Evolutionary conservation across 2,888 invertebrate species (phyloP).

Genomic region (Alcis repandata): DNA sequence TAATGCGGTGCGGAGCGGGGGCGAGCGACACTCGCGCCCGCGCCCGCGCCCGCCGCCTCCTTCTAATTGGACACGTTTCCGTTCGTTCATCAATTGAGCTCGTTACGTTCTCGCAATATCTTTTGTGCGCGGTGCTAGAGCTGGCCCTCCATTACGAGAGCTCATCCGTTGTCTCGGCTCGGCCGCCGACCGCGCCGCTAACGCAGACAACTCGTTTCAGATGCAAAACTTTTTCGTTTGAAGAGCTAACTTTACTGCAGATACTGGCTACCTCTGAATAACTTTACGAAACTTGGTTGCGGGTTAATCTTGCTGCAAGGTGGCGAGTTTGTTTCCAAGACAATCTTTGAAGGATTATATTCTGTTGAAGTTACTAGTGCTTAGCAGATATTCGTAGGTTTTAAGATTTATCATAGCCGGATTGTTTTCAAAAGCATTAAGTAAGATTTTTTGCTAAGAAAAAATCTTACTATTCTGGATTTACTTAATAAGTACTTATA

Average conservation of each 20-base stretch:
- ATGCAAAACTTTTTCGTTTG: constrained; percentile 50
- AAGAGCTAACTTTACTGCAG: constrained; percentile 41
- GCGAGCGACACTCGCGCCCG: constrained; percentile 57
- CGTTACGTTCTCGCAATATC: constrained; percentile 80
- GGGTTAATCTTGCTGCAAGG: constrained; percentile 21
- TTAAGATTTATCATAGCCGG: not conserved
- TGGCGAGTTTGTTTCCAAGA: constrained; percentile 11
- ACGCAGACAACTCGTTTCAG: constrained; percentile 33
- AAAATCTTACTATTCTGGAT: no score
- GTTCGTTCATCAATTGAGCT: constrained; percentile 85
- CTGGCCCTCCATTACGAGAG: constrained; percentile 56
- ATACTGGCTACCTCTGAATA: constrained; percentile 44
- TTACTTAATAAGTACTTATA: no score
- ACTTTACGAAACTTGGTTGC: constrained; percentile 42
- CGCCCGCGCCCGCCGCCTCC: constrained; percentile 76
- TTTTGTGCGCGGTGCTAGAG: constrained; percentile 69
- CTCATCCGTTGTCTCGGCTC: constrained; percentile 46
- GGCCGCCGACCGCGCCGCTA: constrained; percentile 31
- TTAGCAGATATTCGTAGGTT: not conserved
- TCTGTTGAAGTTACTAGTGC: not conserved
- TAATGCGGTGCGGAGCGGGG: constrained; percentile 78
- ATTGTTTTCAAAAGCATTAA: not conserved
- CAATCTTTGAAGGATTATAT: not conserved
- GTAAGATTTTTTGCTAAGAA: no score
- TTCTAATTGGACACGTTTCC: constrained; percentile 87